Conservation (phyloP, 2,797 vertebrate species). For the Okamejei kenojei region DNA sequence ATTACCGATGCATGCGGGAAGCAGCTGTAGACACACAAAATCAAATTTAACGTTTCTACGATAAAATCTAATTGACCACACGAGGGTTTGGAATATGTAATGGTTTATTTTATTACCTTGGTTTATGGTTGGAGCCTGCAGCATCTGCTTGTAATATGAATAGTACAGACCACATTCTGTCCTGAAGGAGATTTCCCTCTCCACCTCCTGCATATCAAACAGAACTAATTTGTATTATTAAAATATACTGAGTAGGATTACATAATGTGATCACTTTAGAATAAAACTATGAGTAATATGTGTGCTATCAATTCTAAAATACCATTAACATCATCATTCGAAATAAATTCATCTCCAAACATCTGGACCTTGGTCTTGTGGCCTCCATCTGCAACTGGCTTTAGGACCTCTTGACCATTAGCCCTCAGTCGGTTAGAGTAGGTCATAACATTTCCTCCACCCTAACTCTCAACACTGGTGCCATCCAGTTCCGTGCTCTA, state of each 20-base stretch:
- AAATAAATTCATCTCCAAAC: too few relatives aligned
- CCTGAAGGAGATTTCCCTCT: conserved; percentile 95
- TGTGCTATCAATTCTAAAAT: conserved; percentile 21
- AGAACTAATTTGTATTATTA: conserved; percentile 9
- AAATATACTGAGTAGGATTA: conserved; percentile 34
- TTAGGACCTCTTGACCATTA: too few relatives aligned
- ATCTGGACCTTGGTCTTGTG: too few relatives aligned
- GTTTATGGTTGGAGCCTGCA: conserved; percentile 77
- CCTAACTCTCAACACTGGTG: too few relatives aligned
- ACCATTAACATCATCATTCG: too few relatives aligned
- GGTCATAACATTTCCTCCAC: too few relatives aligned
- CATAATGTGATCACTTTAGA: too few relatives aligned
- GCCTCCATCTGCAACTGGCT: too few relatives aligned
- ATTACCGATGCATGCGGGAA: neutral
- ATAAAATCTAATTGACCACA: neutral
- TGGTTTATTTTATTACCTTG: too few relatives aligned
- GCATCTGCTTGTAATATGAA: conserved; percentile 96
- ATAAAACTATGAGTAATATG: conserved; percentile 14
- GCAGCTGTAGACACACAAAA: neutral
- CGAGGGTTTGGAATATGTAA: neutral
- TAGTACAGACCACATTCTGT: conserved; percentile 97
- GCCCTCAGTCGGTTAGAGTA: too few relatives aligned
- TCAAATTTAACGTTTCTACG: neutral
- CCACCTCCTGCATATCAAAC: conserved; percentile 78
- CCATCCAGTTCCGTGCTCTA: too few relatives aligned